Percentiles rank a stretch among this genome's conserved stretches.
Evolutionary conservation across 2,888 invertebrate genomes (phyloP).

Genomic region (Ormyrus rosae): DNA sequence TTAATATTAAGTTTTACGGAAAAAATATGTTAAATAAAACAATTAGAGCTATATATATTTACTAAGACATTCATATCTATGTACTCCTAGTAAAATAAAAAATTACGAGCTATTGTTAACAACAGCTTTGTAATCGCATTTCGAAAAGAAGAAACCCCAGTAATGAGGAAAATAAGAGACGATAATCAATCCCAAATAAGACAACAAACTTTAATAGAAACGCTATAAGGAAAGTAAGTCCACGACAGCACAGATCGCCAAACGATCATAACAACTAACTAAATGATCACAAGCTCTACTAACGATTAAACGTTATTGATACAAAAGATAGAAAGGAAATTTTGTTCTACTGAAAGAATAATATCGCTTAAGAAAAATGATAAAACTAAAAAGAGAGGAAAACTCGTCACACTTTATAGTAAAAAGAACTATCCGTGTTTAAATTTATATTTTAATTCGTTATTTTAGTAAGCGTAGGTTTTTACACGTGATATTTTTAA

Average conservation of each 20-base stretch:
- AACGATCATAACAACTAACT: constrained; percentile 50
- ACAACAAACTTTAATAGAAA: constrained; percentile 34
- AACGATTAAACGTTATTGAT: constrained; percentile 39
- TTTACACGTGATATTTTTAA: constrained; percentile 23
- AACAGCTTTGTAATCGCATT: constrained; percentile 14
- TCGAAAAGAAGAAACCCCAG: constrained; percentile 51
- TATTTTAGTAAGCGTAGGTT: no score
- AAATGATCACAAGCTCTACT: constrained; percentile 54
- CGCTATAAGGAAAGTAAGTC: constrained; percentile 32
- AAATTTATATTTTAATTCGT: no score
- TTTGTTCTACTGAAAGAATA: constrained; percentile 23
- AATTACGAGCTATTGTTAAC: not conserved
- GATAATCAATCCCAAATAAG: constrained; percentile 30
- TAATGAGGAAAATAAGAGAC: constrained; percentile 40
- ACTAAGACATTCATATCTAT: not conserved
- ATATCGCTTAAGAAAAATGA: not conserved
- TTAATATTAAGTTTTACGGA: no score
- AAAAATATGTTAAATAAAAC: constrained; percentile 7
- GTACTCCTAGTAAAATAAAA: constrained; percentile 18
- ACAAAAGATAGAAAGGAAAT: constrained; percentile 11
- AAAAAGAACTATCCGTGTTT: no score
- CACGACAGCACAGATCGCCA: constrained; percentile 45
- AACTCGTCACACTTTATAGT: no score
- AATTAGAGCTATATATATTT: constrained; percentile 11
- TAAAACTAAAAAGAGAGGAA: no score